These are phyloP conservation scores for Neosilurus mollespiculum DNA, from an alignment of 2,797 vertebrate genomes.

Conservation along the genomic window DNA sequence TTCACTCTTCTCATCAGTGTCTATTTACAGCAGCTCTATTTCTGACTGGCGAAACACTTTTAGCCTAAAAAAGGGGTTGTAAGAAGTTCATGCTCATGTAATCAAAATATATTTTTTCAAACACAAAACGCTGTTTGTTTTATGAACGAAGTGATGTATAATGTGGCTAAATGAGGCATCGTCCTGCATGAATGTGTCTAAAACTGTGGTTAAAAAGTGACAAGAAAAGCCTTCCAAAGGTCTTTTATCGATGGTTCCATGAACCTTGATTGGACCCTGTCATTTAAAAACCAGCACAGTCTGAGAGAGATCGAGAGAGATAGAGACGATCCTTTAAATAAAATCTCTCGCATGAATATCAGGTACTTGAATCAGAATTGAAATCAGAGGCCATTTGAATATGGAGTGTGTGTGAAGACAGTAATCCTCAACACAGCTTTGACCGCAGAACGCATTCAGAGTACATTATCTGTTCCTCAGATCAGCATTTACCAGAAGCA, in stretches of 20 bases:
- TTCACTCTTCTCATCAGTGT: constrained; percentile 39
- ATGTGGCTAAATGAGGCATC: constrained; percentile 35
- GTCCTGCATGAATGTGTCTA: constrained; percentile 9
- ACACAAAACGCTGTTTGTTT: neutral
- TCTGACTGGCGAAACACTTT: constrained; percentile 42
- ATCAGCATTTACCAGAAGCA: neutral
- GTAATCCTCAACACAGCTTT: neutral
- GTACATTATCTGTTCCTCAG: constrained; percentile 1
- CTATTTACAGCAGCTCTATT: constrained; percentile 50
- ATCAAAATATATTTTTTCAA: constrained; percentile 45
- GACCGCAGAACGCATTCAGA: neutral
- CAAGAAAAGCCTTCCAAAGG: neutral
- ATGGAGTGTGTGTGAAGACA: neutral
- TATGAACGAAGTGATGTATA: constrained; percentile 38
- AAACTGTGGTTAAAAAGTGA: neutral
- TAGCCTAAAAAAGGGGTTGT: constrained; percentile 42
- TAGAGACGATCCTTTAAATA: constrained; percentile 33
- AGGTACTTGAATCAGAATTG: constrained; percentile 6
- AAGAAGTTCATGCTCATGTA: constrained; percentile 49
- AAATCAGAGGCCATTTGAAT: constrained; percentile 9
- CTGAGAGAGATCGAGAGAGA: constrained; percentile 18
- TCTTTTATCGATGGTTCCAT: constrained; percentile 18
- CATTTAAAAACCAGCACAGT: constrained; percentile 40
- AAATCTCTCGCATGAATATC: neutral
- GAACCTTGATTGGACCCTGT: constrained; percentile 41